Base-by-base conservation (phyloP, 2,113 vertebrate species). In the Sylvilagus bachmani region DNA sequence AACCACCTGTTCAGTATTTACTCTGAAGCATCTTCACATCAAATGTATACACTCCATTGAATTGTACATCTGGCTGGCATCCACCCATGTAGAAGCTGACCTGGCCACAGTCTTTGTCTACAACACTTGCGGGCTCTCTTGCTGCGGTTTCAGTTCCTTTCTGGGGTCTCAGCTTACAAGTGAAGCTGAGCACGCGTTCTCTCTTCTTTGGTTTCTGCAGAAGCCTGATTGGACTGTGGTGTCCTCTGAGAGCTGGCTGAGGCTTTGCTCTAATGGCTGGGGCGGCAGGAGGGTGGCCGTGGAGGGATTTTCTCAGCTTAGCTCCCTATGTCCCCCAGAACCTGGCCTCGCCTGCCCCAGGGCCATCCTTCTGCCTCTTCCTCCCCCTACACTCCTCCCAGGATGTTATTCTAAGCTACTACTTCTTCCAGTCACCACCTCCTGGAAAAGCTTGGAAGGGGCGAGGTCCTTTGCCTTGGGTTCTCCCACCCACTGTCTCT, bases 211-310 rank as follows among this genome's bases (percentile, higher is more conserved):
- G 44, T 55, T 64, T 66, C 10, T 17, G 25, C 6, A 14, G 70
- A 53, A 82, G 58, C 21, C 36, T 5, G 1, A 12, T 6, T 21
- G 36, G 11, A 25, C 8, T 49, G 24, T 5, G 24, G 3, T 8
- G 13, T 38, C 25, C 67, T 38, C 8, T 29, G 67, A 69, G 38
- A 71, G 10, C 3, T 21, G 11, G 25, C n/a, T 9, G 0, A 24
- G 0, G 19, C 1, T 14, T 27, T 7, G 44, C 4, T 5, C 33
- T 27, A 16, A 4, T 3, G 6, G 24, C 10, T 12, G 24, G 44
- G 31, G 49, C 6, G 8, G 3, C 12, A 14, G 25, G 9, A 22
- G 25, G 24, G n/a, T 6, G 33, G 87, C 86, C 11, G 44, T 12
- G 9, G 61, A 25, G n/a, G 22, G 4, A 33, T 10, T 61, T 36